Conservation (phyloP, 2,888 invertebrate genomes). For the Notodonta ziczac region DNA sequence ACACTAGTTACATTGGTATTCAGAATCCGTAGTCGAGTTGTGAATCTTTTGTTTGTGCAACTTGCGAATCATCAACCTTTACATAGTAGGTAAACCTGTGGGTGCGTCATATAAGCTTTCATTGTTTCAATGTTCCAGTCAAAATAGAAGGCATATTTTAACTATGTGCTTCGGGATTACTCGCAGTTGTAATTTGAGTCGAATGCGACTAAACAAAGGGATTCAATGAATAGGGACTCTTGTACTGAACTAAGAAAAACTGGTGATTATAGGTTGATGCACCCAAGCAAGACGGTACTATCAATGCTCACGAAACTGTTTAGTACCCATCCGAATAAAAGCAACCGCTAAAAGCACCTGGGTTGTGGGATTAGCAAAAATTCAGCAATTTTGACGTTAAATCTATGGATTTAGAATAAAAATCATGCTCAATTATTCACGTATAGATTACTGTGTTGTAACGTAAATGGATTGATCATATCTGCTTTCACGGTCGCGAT, state of each 20-base stretch:
- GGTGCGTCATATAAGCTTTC: not conserved
- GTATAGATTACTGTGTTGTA: not conserved
- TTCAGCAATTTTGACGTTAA: no score
- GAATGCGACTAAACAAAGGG: no score
- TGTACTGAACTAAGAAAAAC: no score
- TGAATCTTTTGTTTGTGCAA: constrained; percentile 13
- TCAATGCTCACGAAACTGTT: no score
- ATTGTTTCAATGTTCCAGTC: not conserved
- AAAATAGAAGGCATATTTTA: not conserved
- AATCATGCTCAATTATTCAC: no score
- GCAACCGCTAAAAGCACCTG: no score
- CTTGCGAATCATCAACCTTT: constrained; percentile 5
- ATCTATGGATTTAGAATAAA: no score
- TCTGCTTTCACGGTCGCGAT: constrained; percentile 9
- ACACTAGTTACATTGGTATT: constrained; percentile 27
- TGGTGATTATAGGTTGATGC: no score
- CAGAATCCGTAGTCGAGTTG: constrained; percentile 12
- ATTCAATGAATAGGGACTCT: no score
- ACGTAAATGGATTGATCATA: not conserved
- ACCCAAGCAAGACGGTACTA: no score
- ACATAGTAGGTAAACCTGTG: not conserved
- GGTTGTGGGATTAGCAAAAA: no score
- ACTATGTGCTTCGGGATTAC: not conserved
- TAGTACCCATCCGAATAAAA: no score
- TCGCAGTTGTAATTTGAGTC: not conserved